Conservation (phyloP, 2,113 vertebrate species). For the Martes martes region DNA sequence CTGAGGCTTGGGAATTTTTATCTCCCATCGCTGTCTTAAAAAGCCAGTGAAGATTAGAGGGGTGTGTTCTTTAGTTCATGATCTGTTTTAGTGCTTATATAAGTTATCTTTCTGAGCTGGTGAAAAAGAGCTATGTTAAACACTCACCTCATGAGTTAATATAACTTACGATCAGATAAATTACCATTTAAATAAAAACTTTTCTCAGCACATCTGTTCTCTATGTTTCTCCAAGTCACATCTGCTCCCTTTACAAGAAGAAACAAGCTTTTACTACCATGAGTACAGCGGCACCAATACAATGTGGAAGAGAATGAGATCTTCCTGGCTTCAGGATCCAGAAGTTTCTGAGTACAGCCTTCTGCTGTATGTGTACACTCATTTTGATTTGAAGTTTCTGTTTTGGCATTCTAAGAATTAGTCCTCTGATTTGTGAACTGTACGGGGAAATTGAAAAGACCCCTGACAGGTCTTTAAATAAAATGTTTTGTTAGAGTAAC, state of each 20-base stretch:
- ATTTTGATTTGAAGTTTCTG: background rate
- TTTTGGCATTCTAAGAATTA: background rate
- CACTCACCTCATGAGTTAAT: slow-evolving; percentile 23
- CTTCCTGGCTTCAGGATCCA: background rate
- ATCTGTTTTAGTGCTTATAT: slow-evolving; percentile 7
- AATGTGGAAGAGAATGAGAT: background rate
- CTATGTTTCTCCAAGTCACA: slow-evolving; percentile 40
- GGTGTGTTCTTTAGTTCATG: background rate
- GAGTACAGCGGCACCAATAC: background rate
- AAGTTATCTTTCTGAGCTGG: slow-evolving; percentile 32
- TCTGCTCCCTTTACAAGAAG: slow-evolving; percentile 43
- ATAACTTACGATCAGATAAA: slow-evolving; percentile 38
- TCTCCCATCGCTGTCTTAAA: background rate
- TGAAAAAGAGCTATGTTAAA: slow-evolving; percentile 32
- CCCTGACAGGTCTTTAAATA: background rate
- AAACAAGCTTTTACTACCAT: slow-evolving; percentile 26
- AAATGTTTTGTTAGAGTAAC: background rate
- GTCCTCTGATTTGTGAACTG: slow-evolving; percentile 12
- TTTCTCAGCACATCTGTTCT: slow-evolving; percentile 52
- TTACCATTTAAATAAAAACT: slow-evolving; percentile 40
- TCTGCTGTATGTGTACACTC: background rate
- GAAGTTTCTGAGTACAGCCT: background rate
- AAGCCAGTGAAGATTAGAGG: background rate
- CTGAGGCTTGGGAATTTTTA: background rate
- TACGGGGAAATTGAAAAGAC: background rate